Base-by-base conservation (phyloP, 2,797 vertebrate species). In the Echeneis naucrates region DNA sequence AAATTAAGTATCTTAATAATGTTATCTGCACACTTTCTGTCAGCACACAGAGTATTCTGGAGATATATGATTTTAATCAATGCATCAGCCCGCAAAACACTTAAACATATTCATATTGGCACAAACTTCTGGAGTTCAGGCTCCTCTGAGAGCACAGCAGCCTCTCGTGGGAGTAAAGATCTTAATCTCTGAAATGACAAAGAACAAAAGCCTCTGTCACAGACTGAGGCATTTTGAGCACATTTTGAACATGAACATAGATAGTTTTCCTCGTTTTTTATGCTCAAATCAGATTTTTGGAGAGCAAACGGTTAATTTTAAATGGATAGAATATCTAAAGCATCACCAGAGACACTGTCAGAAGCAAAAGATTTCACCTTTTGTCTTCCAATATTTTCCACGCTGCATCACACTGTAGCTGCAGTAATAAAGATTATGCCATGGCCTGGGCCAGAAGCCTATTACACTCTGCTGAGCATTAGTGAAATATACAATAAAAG, bases 401-500 rank as follows among this genome's bases (percentile, higher is more conserved):
- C 0, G 1, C 54, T 65, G 63, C 42, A 62, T 82, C 62, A 56
- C 47, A 66, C 47, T 68, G 48, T 45, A 67, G 62, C 70, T 64
- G 66, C 66, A 77, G 55, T 63, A 52, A 77, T 81, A 82, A 81
- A 83, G 60, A 82, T 72, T 62, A 81, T 69, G 4, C 40, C 62
- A 21, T 33, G 52, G 63, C 48, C 68, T 27, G 45, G 66, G 59
- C 17, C 26, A 57, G 75, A 86, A 73, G 77, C 72, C 68, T 62
- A 68, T 76, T 75, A 72, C 62, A 58, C 61, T 74, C n/a, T 32
- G 55, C 54, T 77, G 68, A 80, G 71, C 64, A 83, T 88, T 85
- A 82, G 67, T 73, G 56, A 81, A 83, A 80, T 77, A 77, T 56
- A 72, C 55, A 87, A 69, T 68, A 76, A 68, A 71, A 71, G 19